Percentiles rank a stretch among this genome's conserved stretches.
Conservation (phyloP, 2,888 invertebrate species). For the Candidula unifasciata region DNA sequence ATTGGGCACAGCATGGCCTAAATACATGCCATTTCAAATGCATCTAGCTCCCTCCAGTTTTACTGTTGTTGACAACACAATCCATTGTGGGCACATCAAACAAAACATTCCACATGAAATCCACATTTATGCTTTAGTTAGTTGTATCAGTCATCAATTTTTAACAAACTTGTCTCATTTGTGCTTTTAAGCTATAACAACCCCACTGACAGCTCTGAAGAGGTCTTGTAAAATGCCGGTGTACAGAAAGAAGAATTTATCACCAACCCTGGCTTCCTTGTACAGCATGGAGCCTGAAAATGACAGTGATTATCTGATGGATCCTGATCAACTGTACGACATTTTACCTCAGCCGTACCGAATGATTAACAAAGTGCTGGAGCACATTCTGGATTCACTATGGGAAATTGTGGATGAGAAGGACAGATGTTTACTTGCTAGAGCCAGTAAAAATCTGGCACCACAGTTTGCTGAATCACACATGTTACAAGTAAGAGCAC, state of each 20-base stretch:
- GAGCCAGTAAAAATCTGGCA: conserved; percentile 66
- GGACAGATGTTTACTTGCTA: conserved; percentile 65
- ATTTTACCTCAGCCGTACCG: conserved; percentile 75
- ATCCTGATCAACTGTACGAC: conserved; percentile 74
- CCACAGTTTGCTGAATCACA: conserved; percentile 68
- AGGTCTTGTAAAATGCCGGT: conserved; percentile 67
- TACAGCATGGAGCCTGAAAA: conserved; percentile 67
- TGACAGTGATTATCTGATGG: conserved; percentile 72
- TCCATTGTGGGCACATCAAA: no score
- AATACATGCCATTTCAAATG: no score
- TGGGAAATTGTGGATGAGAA: conserved; percentile 70
- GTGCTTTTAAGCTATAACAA: not conserved
- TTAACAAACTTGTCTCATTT: not conserved
- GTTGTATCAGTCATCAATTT: no score
- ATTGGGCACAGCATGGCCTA: no score
- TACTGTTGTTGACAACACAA: no score
- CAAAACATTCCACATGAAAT: no score
- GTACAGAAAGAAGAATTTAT: conserved; percentile 70
- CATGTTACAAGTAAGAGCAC: conserved; percentile 55
- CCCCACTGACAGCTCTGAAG: not conserved
- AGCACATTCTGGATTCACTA: conserved; percentile 68
- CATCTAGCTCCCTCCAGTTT: not conserved
- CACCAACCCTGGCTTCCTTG: conserved; percentile 71
- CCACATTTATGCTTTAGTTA: no score
- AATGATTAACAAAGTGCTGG: conserved; percentile 73